phyloP scores from a whole-genome alignment of 1,140 invertebrate genomes.

The Zaprionus taronus region DNA sequence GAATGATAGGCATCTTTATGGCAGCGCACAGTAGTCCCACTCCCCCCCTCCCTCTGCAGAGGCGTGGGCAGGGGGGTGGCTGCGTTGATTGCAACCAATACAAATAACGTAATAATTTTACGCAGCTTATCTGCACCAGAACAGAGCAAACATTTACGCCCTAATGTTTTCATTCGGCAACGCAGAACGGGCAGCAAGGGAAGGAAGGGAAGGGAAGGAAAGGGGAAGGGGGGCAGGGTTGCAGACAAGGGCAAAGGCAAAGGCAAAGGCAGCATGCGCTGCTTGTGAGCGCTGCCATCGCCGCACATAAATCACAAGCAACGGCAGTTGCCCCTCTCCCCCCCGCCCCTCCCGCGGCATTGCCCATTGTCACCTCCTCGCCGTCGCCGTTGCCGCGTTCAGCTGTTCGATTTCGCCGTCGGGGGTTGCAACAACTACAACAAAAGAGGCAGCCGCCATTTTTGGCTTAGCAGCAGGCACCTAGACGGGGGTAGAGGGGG shows the following conservation, averaged over 20 bases:
- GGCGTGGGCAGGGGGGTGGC: neutral
- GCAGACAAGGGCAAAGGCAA: neutral
- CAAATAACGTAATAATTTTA: constrained; percentile 84
- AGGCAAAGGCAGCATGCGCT: neutral
- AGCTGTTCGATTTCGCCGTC: constrained; percentile 62
- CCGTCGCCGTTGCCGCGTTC: constrained; percentile 52
- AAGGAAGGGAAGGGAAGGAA: neutral
- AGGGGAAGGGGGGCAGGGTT: neutral
- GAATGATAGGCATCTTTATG: constrained; percentile 83
- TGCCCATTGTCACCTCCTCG: constrained; percentile 60
- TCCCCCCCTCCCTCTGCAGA: neutral
- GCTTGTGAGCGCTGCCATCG: constrained; percentile 62
- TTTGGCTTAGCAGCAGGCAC: constrained; percentile 36
- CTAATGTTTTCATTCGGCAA: constrained; percentile 78
- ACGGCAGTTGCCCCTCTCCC: constrained; percentile 2
- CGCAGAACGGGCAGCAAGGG: neutral
- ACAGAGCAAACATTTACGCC: constrained; percentile 84
- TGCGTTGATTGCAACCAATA: constrained; percentile 81
- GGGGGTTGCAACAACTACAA: constrained; percentile 35
- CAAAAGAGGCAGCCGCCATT: constrained; percentile 40
- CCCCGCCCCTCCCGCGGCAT: neutral
- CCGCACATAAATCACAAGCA: constrained; percentile 69
- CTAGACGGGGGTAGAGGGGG: constrained; percentile 15
- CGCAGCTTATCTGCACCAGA: constrained; percentile 84
- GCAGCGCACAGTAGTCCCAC: constrained; percentile 39